Conservation (phyloP, 2,888 invertebrate genomes). For the Acleris holmiana region DNA sequence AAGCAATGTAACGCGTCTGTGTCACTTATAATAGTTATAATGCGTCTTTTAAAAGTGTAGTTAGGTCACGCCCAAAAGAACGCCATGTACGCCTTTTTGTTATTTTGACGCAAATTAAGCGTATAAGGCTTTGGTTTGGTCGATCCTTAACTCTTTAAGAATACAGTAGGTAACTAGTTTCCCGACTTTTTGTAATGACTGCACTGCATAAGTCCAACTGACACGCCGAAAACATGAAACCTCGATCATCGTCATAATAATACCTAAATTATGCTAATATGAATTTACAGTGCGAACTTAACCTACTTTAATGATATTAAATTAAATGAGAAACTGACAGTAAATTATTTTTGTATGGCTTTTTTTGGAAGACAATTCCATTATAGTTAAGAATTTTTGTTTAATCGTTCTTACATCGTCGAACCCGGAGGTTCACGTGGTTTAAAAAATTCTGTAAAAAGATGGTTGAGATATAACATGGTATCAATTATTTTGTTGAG, state of each 20-base stretch:
- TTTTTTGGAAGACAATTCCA: constrained; percentile 10
- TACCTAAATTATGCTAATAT: constrained; percentile 47
- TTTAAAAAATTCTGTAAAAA: neutral
- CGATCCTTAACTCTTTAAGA: neutral
- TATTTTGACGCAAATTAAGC: no score
- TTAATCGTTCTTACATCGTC: neutral
- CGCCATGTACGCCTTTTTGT: no score
- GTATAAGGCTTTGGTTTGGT: no score
- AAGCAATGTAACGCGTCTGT: no score
- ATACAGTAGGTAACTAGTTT: neutral
- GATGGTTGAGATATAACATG: neutral
- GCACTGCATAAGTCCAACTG: constrained; percentile 38
- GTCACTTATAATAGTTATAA: no score
- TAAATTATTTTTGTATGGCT: constrained; percentile 14
- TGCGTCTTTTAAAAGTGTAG: no score
- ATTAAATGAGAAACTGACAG: constrained; percentile 13
- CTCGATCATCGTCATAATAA: constrained; percentile 39
- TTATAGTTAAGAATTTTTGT: constrained; percentile 7
- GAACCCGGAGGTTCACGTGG: neutral
- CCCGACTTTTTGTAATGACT: neutral
- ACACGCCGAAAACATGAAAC: constrained; percentile 34
- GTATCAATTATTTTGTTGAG: neutral
- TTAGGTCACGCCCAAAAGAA: no score
- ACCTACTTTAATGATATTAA: constrained; percentile 42
- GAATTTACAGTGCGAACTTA: constrained; percentile 49